Evolutionary conservation across 2,113 vertebrate genomes (phyloP).

Genomic region (Paratilapia polleni): DNA sequence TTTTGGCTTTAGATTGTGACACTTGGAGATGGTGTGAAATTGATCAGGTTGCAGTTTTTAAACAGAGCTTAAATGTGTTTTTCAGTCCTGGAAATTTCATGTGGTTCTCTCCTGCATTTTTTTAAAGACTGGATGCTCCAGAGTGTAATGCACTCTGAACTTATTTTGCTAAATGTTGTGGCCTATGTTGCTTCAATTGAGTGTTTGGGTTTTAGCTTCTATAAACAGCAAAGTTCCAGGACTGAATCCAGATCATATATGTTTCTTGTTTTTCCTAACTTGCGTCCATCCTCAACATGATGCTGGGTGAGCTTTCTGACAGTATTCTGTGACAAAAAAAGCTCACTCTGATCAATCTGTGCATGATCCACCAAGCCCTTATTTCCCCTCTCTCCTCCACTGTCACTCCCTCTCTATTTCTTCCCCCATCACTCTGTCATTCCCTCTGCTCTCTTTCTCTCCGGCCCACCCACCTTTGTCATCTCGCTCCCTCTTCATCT

Average conservation of each 20-base stretch:
- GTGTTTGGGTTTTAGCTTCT: not conserved
- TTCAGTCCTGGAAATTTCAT: not conserved
- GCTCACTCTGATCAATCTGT: not conserved
- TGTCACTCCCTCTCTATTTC: not conserved
- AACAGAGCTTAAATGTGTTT: not conserved
- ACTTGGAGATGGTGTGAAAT: no score
- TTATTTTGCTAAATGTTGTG: no score
- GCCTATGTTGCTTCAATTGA: not conserved
- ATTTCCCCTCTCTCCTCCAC: not conserved
- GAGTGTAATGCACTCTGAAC: no score
- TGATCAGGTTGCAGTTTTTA: no score
- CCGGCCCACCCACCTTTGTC: slow-evolving; percentile 8
- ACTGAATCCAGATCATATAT: not conserved
- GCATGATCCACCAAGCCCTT: not conserved
- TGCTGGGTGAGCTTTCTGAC: not conserved
- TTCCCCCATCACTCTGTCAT: not conserved
- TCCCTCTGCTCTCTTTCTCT: not conserved
- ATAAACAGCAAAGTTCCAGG: not conserved
- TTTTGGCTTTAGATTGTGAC: no score
- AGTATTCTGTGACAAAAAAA: not conserved
- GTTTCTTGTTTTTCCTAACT: fast-evolving
- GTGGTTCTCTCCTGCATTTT: not conserved
- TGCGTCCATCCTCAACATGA: not conserved
- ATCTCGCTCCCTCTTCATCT: slow-evolving; percentile 36
- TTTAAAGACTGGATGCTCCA: not conserved